Conservation (phyloP, 1,140 invertebrate species). For the Frieseomelitta varia region DNA sequence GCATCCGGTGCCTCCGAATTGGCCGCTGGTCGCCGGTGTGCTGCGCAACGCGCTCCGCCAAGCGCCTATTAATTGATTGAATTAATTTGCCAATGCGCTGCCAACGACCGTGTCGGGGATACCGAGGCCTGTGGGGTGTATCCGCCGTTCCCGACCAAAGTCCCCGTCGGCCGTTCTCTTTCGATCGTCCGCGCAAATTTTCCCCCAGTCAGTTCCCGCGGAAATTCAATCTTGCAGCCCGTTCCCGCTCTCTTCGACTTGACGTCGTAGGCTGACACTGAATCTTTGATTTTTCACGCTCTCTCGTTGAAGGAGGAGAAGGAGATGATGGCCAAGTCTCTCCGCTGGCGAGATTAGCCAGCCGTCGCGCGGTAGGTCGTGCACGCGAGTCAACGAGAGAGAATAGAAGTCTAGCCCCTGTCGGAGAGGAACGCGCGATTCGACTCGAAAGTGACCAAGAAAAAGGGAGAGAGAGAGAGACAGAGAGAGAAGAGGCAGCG, state of each 20-base stretch:
- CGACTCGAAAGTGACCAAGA: neutral
- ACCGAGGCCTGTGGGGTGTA: conserved; percentile 1
- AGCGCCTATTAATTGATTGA: conserved; percentile 75
- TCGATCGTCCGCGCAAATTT: neutral
- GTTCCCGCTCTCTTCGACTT: neutral
- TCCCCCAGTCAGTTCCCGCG: neutral
- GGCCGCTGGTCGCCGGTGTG: conserved; percentile 3
- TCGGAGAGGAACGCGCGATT: neutral
- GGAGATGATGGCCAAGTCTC: too few relatives aligned
- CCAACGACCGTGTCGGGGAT: conserved; percentile 42
- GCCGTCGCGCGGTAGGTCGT: conserved; percentile 39
- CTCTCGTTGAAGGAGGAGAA: too few relatives aligned
- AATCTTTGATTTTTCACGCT: conserved; percentile 9
- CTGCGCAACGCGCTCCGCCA: conserved; percentile 43
- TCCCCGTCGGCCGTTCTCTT: neutral
- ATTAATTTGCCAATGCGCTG: conserved; percentile 68
- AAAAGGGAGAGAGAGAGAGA: neutral
- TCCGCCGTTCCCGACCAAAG: neutral
- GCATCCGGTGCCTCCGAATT: conserved; percentile 20
- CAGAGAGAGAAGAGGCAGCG: conserved; percentile 4
- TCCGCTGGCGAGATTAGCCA: conserved; percentile 20
- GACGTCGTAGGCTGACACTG: too few relatives aligned
- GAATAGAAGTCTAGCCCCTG: conserved; percentile 1
- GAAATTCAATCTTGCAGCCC: neutral
- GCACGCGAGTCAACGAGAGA: conserved; percentile 4